A percentile compares a stretch with the other conserved stretches of the same genome.
phyloP scores from a whole-genome alignment of 2,113 vertebrate species.

The Hirundichthys speculiger region DNA sequence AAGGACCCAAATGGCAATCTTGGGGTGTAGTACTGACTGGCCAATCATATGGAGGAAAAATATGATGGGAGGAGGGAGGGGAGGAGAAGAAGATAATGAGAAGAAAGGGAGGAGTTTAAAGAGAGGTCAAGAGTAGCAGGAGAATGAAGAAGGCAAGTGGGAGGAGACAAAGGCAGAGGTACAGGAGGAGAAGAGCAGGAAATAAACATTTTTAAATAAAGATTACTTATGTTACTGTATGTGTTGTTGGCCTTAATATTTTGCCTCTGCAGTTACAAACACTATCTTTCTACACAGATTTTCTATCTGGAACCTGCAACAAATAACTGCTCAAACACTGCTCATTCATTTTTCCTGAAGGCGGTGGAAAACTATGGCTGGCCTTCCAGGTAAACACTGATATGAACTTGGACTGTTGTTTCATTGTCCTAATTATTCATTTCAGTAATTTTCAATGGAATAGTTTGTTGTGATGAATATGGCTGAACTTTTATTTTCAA shows the following conservation, averaged over 20 bases:
- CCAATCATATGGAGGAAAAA: too few relatives aligned
- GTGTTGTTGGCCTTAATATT: not conserved
- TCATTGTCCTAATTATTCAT: not conserved
- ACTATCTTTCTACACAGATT: constrained; percentile 16
- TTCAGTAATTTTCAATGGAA: not conserved
- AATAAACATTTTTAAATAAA: too few relatives aligned
- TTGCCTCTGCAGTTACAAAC: too few relatives aligned
- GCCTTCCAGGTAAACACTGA: constrained; percentile 21
- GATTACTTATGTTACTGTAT: not conserved
- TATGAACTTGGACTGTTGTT: not conserved
- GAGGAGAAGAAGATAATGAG: too few relatives aligned
- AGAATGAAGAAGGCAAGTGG: too few relatives aligned
- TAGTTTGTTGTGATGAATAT: not conserved
- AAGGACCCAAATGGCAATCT: too few relatives aligned
- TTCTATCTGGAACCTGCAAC: constrained; percentile 35
- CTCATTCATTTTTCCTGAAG: constrained; percentile 25
- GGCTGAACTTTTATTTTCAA: not conserved
- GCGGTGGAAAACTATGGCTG: constrained; percentile 26
- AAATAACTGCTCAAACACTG: constrained; percentile 33
- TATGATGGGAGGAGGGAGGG: too few relatives aligned
- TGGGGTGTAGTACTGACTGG: too few relatives aligned
- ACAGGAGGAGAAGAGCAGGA: too few relatives aligned
- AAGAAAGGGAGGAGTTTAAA: too few relatives aligned
- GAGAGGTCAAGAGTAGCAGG: too few relatives aligned
- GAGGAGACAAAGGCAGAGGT: too few relatives aligned